A percentile compares a stretch with the other conserved stretches of the same genome.
Evolutionary conservation across 2,113 vertebrate genomes (phyloP).

Genomic region (Spilogale gracilis): DNA sequence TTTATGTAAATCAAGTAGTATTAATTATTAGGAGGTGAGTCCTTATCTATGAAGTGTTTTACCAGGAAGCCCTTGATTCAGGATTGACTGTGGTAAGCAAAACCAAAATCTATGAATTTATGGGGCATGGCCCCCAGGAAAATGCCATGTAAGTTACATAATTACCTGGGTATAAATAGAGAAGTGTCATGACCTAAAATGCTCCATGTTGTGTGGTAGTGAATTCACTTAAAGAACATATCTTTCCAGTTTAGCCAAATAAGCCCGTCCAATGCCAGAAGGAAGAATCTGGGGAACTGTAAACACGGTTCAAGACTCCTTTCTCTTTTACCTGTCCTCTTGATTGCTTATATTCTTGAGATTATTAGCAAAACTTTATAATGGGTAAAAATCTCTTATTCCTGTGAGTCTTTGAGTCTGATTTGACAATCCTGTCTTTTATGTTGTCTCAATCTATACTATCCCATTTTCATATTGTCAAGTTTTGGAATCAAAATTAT

Average conservation of each 20-base stretch:
- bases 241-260: neutral
- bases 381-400: neutral
- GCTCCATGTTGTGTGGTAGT: neutral
- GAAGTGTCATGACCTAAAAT: neutral
- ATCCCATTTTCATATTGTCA: neutral
- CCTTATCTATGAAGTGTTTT: neutral
- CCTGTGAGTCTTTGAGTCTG: neutral
- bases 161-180: neutral
- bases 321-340: neutral
- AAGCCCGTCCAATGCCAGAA: neutral
- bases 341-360: neutral
- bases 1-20: neutral
- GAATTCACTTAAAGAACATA: neutral
- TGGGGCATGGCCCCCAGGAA: neutral
- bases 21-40: slow-evolving; percentile 1
- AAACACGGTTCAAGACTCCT: neutral
- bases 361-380: neutral
- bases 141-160: neutral
- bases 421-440: neutral
- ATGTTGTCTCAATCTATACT: neutral
- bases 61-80: neutral
- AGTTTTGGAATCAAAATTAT: slow-evolving; percentile 21
- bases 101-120: neutral
- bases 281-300: neutral
- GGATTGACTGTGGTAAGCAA: neutral